These are phyloP conservation scores for Enhydra lutris DNA, from an alignment of 2,113 vertebrate genomes.

Conservation along the genomic window DNA sequence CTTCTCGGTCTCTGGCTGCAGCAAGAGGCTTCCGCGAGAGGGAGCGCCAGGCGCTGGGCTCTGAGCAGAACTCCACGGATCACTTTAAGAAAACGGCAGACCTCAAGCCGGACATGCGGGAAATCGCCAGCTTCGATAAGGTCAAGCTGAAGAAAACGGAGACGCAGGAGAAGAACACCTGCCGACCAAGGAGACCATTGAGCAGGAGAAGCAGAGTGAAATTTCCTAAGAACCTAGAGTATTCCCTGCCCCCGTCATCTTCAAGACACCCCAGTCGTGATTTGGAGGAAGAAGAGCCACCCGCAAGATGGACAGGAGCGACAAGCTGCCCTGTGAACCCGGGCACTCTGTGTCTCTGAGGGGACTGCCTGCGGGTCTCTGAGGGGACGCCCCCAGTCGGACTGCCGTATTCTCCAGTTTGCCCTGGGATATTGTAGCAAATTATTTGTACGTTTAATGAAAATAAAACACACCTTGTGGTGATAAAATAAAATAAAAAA, in stretches of 20 bases:
- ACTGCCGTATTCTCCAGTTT: constrained; percentile 71
- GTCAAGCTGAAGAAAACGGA: constrained; percentile 82
- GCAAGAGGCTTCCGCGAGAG: too few species aligned
- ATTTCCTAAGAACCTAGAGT: constrained; percentile 59
- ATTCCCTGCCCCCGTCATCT: constrained; percentile 11
- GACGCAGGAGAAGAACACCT: constrained; percentile 85
- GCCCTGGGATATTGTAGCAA: constrained; percentile 70
- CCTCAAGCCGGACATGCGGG: constrained; percentile 80
- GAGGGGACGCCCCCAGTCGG: constrained; percentile 35
- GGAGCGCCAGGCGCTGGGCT: too few species aligned
- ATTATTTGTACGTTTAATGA: constrained; percentile 71
- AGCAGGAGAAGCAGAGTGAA: constrained; percentile 75
- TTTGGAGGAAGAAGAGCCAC: constrained; percentile 61
- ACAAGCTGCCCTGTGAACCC: constrained; percentile 72
- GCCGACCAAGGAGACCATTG: constrained; percentile 81
- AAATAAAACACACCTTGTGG: constrained; percentile 75
- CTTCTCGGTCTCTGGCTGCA: too few species aligned
- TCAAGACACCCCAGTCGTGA: constrained; percentile 38
- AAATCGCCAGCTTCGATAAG: constrained; percentile 82
- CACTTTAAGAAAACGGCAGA: constrained; percentile 79
- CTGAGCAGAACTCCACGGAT: background rate
- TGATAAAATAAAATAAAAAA: background rate
- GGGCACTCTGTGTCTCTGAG: constrained; percentile 54
- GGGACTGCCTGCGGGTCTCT: constrained; percentile 48
- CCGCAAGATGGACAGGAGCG: constrained; percentile 60